Evolutionary conservation across 1,140 invertebrate genomes (phyloP).

Genomic region (Monomorium pharaonis): DNA sequence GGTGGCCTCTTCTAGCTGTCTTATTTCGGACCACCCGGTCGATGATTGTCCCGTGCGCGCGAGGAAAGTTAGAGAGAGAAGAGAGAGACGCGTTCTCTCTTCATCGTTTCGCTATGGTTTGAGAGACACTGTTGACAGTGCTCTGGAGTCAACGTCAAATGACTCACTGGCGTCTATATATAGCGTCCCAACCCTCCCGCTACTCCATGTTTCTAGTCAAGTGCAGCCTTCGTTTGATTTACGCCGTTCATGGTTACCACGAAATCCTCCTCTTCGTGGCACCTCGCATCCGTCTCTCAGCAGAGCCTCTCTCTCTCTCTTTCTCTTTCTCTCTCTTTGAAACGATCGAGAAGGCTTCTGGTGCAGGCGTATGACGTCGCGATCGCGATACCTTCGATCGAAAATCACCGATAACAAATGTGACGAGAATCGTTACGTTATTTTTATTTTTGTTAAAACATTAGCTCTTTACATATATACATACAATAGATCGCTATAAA

Average conservation of each 20-base stretch:
- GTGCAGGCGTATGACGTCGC: constrained; percentile 14
- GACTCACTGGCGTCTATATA: constrained; percentile 78
- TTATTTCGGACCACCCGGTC: constrained; percentile 62
- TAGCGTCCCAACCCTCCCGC: constrained; percentile 74
- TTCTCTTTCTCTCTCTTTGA: constrained; percentile 39
- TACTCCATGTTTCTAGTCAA: constrained; percentile 80
- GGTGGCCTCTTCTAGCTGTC: constrained; percentile 43
- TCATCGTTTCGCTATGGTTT: constrained; percentile 57
- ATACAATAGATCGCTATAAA: constrained; percentile 21
- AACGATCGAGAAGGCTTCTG: constrained; percentile 25
- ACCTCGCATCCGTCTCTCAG: constrained; percentile 46
- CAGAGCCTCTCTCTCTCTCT: not conserved
- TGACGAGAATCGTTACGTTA: not conserved
- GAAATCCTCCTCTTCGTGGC: constrained; percentile 72
- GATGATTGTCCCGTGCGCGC: constrained; percentile 44
- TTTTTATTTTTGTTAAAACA: not conserved
- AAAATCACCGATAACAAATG: not conserved
- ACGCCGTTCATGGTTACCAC: constrained; percentile 77
- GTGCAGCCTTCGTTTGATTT: constrained; percentile 80
- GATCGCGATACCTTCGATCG: constrained; percentile 28
- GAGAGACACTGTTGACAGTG: constrained; percentile 79
- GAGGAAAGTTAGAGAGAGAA: too few species aligned
- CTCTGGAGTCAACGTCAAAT: constrained; percentile 76
- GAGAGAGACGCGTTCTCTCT: constrained; percentile 26
- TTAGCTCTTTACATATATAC: not conserved